Conservation (phyloP, 2,888 invertebrate genomes). For the Sclerodermus sp. region DNA sequence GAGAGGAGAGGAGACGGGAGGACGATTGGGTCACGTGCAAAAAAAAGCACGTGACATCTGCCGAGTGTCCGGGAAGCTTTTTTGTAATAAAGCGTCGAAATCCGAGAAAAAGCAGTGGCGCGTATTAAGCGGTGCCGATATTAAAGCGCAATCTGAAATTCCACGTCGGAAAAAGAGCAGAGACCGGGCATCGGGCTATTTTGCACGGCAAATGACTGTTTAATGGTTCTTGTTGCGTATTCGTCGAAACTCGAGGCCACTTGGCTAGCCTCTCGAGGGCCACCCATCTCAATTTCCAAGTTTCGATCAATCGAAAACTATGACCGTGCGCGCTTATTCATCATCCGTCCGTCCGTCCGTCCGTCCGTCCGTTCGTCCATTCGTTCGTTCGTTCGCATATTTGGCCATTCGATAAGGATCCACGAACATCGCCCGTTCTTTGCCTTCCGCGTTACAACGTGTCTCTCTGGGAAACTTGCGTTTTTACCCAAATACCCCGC, state of each 20-base stretch:
- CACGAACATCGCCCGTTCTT: no score
- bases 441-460: no score
- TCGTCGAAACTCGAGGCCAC: slow-evolving; percentile 13
- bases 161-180: slow-evolving; percentile 19
- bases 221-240: slow-evolving; percentile 28
- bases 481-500: no score
- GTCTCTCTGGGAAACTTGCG: no score
- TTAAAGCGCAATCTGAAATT: slow-evolving; percentile 42
- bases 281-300: not conserved
- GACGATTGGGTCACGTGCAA: slow-evolving; percentile 15
- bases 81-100: slow-evolving; percentile 52
- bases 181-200: slow-evolving; percentile 25
- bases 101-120: slow-evolving; percentile 37
- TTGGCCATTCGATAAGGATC: no score
- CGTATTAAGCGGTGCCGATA: slow-evolving; percentile 44
- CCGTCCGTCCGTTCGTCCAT: no score
- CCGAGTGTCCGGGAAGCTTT: slow-evolving; percentile 43
- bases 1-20: slow-evolving; percentile 8
- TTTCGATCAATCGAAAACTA: slow-evolving; percentile 1
- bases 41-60: slow-evolving; percentile 50
- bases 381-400: no score
- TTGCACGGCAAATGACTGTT: slow-evolving; percentile 32
- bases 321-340: no score
- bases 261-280: not conserved
- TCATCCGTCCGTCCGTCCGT: no score